phyloP scores from a whole-genome alignment of 2,797 vertebrate species.

The Rallus crepitans region DNA sequence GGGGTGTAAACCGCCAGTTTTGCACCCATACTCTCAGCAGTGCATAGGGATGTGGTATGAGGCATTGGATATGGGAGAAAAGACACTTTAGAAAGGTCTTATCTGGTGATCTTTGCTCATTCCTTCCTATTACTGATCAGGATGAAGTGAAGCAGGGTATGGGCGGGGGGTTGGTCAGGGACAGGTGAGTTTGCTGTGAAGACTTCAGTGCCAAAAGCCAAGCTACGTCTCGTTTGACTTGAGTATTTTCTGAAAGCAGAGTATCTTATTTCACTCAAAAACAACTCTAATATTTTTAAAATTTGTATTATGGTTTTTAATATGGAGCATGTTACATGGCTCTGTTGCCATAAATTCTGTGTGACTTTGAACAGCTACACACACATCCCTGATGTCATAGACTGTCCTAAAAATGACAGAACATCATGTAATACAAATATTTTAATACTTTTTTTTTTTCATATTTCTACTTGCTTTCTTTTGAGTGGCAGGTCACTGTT shows the following conservation, averaged over 20 bases:
- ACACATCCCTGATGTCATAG: background rate
- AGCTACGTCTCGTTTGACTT: background rate
- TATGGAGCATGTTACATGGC: background rate
- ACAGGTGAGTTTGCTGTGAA: background rate
- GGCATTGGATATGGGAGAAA: background rate
- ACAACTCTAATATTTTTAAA: background rate
- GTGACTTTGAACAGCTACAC: background rate
- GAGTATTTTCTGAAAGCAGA: background rate
- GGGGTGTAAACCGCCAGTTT: background rate
- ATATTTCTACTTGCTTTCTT: background rate
- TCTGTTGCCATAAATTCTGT: background rate
- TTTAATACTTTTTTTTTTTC: background rate
- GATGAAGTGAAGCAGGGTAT: background rate
- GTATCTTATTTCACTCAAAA: background rate
- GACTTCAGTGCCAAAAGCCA: background rate
- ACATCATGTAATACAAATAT: background rate
- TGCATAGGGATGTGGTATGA: background rate
- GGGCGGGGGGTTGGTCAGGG: background rate
- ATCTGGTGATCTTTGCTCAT: background rate
- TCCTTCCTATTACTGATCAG: rapidly evolving
- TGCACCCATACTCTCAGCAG: background rate
- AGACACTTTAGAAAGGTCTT: background rate
- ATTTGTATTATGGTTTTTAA: background rate
- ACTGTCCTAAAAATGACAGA: background rate
- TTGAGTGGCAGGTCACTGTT: background rate